These are phyloP conservation scores for Colinus virginianus DNA, from an alignment of 2,113 vertebrate species.

Conservation along the genomic window DNA sequence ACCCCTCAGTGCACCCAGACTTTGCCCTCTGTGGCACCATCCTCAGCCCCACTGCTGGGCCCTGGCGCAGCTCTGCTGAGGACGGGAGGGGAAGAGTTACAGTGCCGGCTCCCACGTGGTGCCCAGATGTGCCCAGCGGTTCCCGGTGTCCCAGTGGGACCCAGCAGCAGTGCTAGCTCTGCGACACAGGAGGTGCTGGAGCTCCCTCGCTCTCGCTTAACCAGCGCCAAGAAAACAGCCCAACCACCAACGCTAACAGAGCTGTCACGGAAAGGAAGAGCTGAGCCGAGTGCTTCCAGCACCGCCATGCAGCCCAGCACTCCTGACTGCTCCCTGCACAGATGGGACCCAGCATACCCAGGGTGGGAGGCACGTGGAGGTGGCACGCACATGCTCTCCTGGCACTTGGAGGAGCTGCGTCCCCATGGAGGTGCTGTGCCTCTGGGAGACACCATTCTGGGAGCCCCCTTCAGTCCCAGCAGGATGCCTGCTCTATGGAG, in stretches of 20 bases:
- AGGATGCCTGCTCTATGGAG: not conserved
- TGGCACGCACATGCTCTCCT: accelerated
- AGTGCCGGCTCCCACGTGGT: not conserved
- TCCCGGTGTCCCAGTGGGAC: not conserved
- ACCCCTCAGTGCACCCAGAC: not conserved
- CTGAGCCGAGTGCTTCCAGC: not conserved
- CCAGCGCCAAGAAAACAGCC: not conserved
- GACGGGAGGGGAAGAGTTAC: not conserved
- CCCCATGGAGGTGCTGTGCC: not conserved
- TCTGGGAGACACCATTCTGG: not conserved
- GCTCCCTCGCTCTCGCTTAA: not conserved
- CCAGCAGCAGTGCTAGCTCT: not conserved
- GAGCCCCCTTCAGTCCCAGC: not conserved
- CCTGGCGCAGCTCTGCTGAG: not conserved
- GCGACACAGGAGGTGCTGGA: not conserved
- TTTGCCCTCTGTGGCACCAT: not conserved
- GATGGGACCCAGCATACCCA: not conserved
- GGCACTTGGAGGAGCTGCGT: accelerated
- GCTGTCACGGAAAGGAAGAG: not conserved
- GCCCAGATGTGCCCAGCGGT: conserved; percentile 26
- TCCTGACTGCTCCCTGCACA: not conserved
- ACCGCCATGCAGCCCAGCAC: not conserved
- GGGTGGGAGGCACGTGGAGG: not conserved
- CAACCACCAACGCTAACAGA: not conserved
- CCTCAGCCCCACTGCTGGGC: not conserved